Evolutionary conservation across 2,113 vertebrate species (phyloP).

Genomic region (Spilogale gracilis): DNA sequence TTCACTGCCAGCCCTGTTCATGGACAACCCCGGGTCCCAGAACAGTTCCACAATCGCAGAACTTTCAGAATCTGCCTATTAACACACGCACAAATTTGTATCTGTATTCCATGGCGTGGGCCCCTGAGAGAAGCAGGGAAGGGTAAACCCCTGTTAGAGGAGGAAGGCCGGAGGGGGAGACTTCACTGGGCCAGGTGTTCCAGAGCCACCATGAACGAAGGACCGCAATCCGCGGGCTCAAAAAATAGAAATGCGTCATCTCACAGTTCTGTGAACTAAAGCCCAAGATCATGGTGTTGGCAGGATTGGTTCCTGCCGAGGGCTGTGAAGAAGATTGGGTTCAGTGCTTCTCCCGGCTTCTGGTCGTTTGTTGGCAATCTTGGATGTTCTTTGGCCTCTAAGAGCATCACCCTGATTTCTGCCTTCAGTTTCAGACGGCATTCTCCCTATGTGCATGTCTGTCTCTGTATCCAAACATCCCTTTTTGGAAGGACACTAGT

Average conservation of each 20-base stretch:
- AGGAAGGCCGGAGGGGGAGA: neutral
- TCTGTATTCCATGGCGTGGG: neutral
- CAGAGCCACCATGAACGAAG: neutral
- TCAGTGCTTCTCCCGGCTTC: neutral
- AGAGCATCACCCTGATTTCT: neutral
- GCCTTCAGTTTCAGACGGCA: neutral
- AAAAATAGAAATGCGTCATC: neutral
- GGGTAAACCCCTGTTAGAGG: neutral
- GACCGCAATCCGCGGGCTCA: neutral
- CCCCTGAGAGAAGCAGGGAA: neutral
- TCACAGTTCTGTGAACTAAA: neutral
- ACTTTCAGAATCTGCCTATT: neutral
- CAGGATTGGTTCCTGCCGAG: neutral
- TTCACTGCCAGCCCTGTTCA: neutral
- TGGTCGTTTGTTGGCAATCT: neutral
- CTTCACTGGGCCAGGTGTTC: neutral
- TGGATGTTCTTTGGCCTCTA: neutral
- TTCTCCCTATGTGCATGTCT: neutral
- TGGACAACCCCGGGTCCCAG: neutral
- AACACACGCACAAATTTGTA: neutral
- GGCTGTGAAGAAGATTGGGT: neutral
- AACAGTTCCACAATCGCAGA: neutral
- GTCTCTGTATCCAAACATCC: neutral
- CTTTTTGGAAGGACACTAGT: neutral
- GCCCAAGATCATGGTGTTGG: neutral